A percentile compares a stretch with the other conserved stretches of the same genome.
Evolutionary conservation across 2,113 vertebrate genomes (phyloP).

Genomic region (Ceyx margarethae): DNA sequence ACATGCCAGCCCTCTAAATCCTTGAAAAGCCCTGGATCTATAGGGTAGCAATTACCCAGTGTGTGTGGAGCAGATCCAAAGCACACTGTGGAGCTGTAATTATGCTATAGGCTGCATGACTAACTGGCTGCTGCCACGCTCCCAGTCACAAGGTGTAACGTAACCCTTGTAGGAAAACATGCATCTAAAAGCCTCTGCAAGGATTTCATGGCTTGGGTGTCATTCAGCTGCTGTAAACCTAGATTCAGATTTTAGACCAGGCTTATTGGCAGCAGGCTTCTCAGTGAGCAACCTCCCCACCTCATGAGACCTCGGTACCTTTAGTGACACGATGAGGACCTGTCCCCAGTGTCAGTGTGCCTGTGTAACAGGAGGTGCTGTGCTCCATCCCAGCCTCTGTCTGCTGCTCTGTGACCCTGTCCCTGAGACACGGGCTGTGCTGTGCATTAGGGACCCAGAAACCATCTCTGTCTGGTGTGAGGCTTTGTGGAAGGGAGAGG

Average conservation of each 20-base stretch:
- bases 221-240: neutral
- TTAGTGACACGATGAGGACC: rapidly evolving
- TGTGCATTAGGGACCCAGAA: neutral
- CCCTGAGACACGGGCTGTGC: rapidly evolving
- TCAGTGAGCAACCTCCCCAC: neutral
- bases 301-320: rapidly evolving
- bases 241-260: neutral
- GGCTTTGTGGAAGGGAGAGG: neutral
- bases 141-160: constrained; percentile 47
- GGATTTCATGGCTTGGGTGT: neutral
- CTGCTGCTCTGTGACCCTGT: neutral
- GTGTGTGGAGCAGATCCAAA: neutral
- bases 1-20: neutral
- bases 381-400: neutral
- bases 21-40: neutral
- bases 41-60: neutral
- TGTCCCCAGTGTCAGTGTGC: neutral
- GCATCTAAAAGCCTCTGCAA: neutral
- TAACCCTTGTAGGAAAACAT: neutral
- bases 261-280: neutral
- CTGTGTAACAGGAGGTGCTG: neutral
- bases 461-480: rapidly evolving
- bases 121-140: neutral
- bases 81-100: neutral
- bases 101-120: neutral